Conservation (phyloP, 2,888 invertebrate genomes). For the Calephelis perditalis region DNA sequence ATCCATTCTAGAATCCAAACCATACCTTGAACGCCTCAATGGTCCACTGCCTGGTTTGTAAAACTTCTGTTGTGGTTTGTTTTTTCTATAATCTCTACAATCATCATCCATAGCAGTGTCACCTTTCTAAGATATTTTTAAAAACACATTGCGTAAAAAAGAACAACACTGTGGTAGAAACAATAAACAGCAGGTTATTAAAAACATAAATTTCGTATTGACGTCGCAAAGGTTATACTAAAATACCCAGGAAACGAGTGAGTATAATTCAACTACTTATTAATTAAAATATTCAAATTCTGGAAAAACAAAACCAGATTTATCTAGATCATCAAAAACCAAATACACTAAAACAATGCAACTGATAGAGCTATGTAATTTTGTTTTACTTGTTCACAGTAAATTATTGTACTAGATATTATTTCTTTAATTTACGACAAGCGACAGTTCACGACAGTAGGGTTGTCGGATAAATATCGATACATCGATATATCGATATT, state of each 20-base stretch:
- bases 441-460: too few relatives aligned
- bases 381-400: slow-evolving; percentile 14
- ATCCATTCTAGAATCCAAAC: slow-evolving; percentile 77
- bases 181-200: slow-evolving; percentile 12
- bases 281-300: slow-evolving; percentile 14
- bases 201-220: slow-evolving; percentile 32
- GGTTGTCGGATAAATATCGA: too few relatives aligned
- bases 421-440: slow-evolving; percentile 10
- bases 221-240: slow-evolving; percentile 54
- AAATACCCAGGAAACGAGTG: slow-evolving; percentile 38
- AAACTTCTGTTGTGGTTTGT: slow-evolving; percentile 83
- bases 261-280: slow-evolving; percentile 26
- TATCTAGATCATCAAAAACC: slow-evolving; percentile 3
- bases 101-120: slow-evolving; percentile 75
- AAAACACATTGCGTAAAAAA: slow-evolving; percentile 40
- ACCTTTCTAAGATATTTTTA: slow-evolving; percentile 42
- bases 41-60: slow-evolving; percentile 89
- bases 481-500: too few relatives aligned
- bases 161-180: slow-evolving; percentile 21
- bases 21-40: slow-evolving; percentile 81
- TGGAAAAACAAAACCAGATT: not conserved
- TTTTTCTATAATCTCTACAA: slow-evolving; percentile 77
- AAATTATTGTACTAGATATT: slow-evolving; percentile 8
- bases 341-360: slow-evolving; percentile 12
- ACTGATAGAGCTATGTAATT: not conserved